Base-by-base conservation (phyloP, 2,113 vertebrate genomes). In the Condylura cristata region DNA sequence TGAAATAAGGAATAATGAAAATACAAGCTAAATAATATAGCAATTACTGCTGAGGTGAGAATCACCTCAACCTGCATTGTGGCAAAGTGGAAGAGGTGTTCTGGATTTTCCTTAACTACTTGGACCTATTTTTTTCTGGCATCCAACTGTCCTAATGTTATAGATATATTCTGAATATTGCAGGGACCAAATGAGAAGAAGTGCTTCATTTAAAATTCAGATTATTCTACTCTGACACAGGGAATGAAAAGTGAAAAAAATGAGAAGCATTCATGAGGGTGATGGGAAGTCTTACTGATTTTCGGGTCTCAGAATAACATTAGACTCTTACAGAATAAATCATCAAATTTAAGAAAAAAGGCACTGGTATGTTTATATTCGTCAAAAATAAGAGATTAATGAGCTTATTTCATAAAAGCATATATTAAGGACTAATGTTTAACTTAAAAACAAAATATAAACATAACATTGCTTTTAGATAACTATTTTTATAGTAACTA, bases 361-460 rank as follows among this genome's bases (percentile, higher is more conserved):
- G 1, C 32, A 13, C 74, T 60, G 39, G n/a, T 34, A 39, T 68
- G 11, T 74, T n/a, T 75, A 20, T 13, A 74, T 74, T 96, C 4
- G 74, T 30, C 8, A 75, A 63, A 30, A 16, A 79, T 79, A 66
- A 80, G 12, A 72, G 6, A 78, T 81, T 76, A 80, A 53, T 91
- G 71, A 78, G 44, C 17, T 3, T 76, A 58, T 37, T 74, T 8
- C 24, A 24, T 80, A 93, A 65, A 65, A 51, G 8, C 65, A 78
- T 8, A 70, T 8, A 78, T 18, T 66, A 11, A 72, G 28, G 3
- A 71, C 26, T 58, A 58, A 28, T 74, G 60, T 84, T 85, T 75
- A 83, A 58, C 8, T 65, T 90, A 63, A 76, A 87, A 60, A 3
- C 65, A n/a, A 95, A 91, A 76, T 72, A 32, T 81, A 60, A 88